A percentile compares a stretch with the other conserved stretches of the same genome.
Evolutionary conservation across 2,888 invertebrate genomes (phyloP).

Genomic region (Pammene fasciana): DNA sequence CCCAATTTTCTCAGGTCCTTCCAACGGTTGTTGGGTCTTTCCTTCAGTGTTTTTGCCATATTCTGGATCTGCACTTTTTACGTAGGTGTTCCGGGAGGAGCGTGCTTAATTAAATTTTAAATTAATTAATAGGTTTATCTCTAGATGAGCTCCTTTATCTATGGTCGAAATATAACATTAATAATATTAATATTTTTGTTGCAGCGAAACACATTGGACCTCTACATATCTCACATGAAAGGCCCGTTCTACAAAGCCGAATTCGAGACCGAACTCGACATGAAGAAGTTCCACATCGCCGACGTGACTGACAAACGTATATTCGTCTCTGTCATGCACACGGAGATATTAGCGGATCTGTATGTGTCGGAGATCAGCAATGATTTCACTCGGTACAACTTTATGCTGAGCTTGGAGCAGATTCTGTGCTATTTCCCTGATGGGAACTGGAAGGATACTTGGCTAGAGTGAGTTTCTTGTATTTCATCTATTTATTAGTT

Average conservation of each 20-base stretch:
- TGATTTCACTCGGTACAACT: constrained; percentile 86
- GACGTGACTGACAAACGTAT: constrained; percentile 92
- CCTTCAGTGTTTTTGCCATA: too few species aligned
- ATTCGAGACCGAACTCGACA: constrained; percentile 88
- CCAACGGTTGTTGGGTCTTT: too few species aligned
- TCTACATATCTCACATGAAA: constrained; percentile 90
- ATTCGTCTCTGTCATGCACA: constrained; percentile 92
- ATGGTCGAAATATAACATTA: background rate
- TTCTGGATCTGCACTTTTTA: too few species aligned
- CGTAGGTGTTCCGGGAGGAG: too few species aligned
- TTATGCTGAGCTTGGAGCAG: constrained; percentile 90
- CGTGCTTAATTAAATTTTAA: too few species aligned
- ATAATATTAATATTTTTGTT: constrained; percentile 46
- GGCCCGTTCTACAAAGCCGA: constrained; percentile 87
- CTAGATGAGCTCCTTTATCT: too few species aligned
- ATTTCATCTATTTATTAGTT: background rate
- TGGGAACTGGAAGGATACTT: constrained; percentile 90
- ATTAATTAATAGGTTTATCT: too few species aligned
- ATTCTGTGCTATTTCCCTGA: constrained; percentile 93
- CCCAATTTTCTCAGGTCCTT: too few species aligned
- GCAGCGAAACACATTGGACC: constrained; percentile 81
- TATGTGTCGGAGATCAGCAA: constrained; percentile 90
- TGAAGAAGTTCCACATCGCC: constrained; percentile 89
- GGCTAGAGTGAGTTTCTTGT: constrained; percentile 87
- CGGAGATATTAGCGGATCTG: constrained; percentile 87